Evolutionary conservation across 2,113 vertebrate genomes (phyloP), one percentile per base, ranked within the genome.

Genomic region (Lepisosteus oculatus): DNA sequence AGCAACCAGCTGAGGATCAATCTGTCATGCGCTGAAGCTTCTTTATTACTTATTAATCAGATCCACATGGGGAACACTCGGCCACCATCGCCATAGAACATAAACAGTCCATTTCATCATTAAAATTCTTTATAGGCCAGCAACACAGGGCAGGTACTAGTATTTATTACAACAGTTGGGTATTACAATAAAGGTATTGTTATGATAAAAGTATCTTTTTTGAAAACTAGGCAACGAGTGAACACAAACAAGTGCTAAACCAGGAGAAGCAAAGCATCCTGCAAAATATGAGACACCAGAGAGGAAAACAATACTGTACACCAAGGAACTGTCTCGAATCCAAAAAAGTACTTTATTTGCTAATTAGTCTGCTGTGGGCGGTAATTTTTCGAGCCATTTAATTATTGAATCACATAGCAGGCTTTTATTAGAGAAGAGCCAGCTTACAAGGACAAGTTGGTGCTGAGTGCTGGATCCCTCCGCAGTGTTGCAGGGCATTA

Each of bases 351-450:
- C 9, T 6, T 5, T 51, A 51, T 51, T 9, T 51, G 47, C 66
- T 78, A 74, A 74, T 68, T 69, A 81, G 69, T 69, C 54, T 69
- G 56, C 14, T 45, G 43, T 47, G 71, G 74, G 76, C 76, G 79
- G 79, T 72, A 78, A 76, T 76, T 72, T 66, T 80, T 73, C 76
- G 43, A 64, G 44, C 44, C 69, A 65, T 66, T 47, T 62, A 44
- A 51, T 74, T 56, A 78, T 69, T 76, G 74, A 68, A 73, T 80
- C 76, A 78, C 72, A 74, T 61, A 74, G 74, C 13, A 13, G 14
- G 59, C 15, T 42, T 61, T 41, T 65, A 75, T 62, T 72, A n/a
- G 57, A 4, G 4, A n/a, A n/a, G 57, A n/a, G 57, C n/a, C 9
- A 59, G 57, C 14, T 59, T 59, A 59, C 57, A 59, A 29, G 43